phyloP scores from a whole-genome alignment of 2,888 invertebrate genomes.

The Pseudococcus viburni region DNA sequence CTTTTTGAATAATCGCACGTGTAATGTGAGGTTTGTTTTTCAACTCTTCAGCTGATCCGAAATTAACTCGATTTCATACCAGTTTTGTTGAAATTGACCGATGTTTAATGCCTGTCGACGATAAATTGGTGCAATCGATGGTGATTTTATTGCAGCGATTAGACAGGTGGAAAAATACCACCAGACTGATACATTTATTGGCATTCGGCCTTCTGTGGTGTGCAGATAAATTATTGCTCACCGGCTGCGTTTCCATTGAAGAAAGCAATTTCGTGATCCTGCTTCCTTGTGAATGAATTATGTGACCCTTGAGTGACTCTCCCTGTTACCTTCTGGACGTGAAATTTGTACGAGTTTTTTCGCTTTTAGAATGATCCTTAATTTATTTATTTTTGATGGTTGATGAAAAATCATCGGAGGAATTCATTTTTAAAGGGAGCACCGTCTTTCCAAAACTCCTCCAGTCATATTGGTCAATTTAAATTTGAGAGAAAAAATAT shows the following conservation, averaged over 20 bases:
- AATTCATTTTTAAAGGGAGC: no score
- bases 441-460: no score
- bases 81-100: not conserved
- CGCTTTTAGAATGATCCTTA: no score
- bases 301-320: no score
- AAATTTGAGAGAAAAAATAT: no score
- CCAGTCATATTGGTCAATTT: no score
- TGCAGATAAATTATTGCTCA: not conserved
- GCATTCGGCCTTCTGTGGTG: conserved; percentile 1
- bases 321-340: no score
- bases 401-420: no score
- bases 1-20: no score
- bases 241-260: not conserved
- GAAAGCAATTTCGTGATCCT: not conserved
- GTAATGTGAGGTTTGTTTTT: not conserved
- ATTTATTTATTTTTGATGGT: no score
- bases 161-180: conserved; percentile 11
- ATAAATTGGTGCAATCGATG: not conserved
- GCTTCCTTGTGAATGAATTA: not conserved
- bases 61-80: not conserved
- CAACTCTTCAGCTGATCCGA: not conserved
- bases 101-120: not conserved
- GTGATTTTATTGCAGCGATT: conserved; percentile 14
- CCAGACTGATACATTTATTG: not conserved
- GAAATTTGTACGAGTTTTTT: no score